Evolutionary conservation across 2,888 invertebrate species (phyloP), one percentile per base, ranked within the genome.

Genomic region (Xestia ashworthii): DNA sequence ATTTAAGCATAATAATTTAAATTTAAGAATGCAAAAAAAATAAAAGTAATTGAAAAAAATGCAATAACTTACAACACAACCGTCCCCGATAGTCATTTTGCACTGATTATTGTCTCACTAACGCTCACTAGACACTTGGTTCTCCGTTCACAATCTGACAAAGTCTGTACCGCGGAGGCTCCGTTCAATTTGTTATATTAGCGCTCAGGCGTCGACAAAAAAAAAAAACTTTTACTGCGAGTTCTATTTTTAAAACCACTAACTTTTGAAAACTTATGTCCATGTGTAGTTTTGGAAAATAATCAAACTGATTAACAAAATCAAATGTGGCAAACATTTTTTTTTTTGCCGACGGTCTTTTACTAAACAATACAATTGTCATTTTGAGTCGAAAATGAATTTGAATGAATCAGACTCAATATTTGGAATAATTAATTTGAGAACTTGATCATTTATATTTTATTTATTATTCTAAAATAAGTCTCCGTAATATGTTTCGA

Each of bases 11-110:
- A n/a, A n/a, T n/a, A n/a, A n/a, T 41, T 41, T 6, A 9, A 41
- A 32, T 1, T 32, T 4, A 41, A 41, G 44, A 44, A 9, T 44
- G 44, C 44, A 44, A 44, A 44, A 6, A 44, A 44, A 8, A 32
- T 44, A 25, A n/a, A 32, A 19, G 44, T 6, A 41, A 32, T 32
- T 8, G 3, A 32, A 25, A 12, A 3, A n/a, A 11, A 38, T 4
- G 25, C 3, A 14, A 1, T 58, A 11, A 67, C 81, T 74, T 55
- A 85, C 85, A 67, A 72, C 55, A 58, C n/a, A 55, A 22, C 5
- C 73, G 22, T 87, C 76, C 44, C 85, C 85, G 60, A 85, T 76
- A 64, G 85, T 85, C 85, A 85, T 85, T 76, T 87, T 84, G 70
- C 81, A 84, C 76, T 65, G 38, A 38, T 72, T 67, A 38, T 25